Base-by-base conservation (phyloP, 2,797 vertebrate genomes). In the Acrossocheilus wenchowensis region DNA sequence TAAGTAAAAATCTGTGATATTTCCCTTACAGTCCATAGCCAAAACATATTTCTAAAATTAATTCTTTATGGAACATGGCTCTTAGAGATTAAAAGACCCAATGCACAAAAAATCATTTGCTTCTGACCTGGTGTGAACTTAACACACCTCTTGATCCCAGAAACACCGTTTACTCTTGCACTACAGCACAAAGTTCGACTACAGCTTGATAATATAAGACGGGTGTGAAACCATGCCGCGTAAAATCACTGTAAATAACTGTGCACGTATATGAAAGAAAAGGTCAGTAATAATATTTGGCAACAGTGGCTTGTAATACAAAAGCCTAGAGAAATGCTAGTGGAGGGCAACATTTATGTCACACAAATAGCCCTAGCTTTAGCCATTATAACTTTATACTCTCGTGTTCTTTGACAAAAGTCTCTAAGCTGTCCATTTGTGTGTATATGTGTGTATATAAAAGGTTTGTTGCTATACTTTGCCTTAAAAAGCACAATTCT, bases 221-320 rank as follows among this genome's bases (percentile, higher is more conserved):
- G 1, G 52, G 36, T 48, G 50, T 8, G n/a, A 77, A 87, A 86
- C 77, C 66, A 74, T 85, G 74, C 14, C n/a, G 45, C 3, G 9
- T 68, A 52, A 84, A 77, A 89, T 68, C 84, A 48, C 81, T 30
- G 50, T 21, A 57, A 85, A 85, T 77, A 74, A 74, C 39, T 74
- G 57, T 77, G 21, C n/a, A 17, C 62, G 45, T 30, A 26, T 66
- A 43, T 19, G 9, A 39, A 23, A 75, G 83, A 50, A 83, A 75
- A 83, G 83, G 81, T 78, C 81, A 87, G 62, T 66, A 80, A 69
- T 68, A 74, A 66, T 66, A 66, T 88, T 69, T 69, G 79, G 81
- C 85, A 80, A 64, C 45, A 83, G 75, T 66, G 52, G 66, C 85
- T 73, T 84, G 68, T 81, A 78, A 87, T 85, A 79, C 66, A 87